Percentiles rank a stretch among this genome's conserved stretches.
phyloP scores from a whole-genome alignment of 1,140 invertebrate species.

The Nasonia giraulti region DNA sequence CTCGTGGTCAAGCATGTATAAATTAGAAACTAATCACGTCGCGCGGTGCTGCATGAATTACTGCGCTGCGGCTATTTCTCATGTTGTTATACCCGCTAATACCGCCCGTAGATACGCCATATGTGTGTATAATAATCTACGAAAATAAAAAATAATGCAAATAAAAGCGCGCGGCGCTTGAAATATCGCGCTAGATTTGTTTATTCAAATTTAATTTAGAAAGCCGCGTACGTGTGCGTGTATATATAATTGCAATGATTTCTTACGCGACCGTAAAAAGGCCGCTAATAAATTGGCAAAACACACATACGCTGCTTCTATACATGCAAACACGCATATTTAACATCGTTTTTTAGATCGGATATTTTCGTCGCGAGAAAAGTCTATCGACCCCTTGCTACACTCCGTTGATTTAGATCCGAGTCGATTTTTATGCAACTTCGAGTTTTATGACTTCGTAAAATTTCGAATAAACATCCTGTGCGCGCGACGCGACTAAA shows the following conservation, averaged over 20 bases:
- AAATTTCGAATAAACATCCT: neutral
- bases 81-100: neutral
- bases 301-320: neutral
- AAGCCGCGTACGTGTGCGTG: neutral
- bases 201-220: slow-evolving; percentile 21
- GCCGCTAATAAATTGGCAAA: neutral
- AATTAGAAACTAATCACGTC: slow-evolving; percentile 31
- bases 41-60: neutral
- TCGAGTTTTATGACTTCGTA: neutral
- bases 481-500: neutral
- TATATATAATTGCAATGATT: neutral
- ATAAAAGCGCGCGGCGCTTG: neutral
- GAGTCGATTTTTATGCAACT: neutral
- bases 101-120: neutral
- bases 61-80: neutral
- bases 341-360: neutral
- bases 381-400: neutral
- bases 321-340: neutral
- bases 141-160: slow-evolving; percentile 13
- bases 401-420: neutral
- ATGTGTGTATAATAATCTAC: neutral
- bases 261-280: neutral
- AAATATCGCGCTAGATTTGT: neutral
- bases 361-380: neutral
- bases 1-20: slow-evolving; percentile 5